Percentiles rank a stretch among this genome's conserved stretches.
phyloP scores from a whole-genome alignment of 2,113 vertebrate species.

The Vidua macroura region DNA sequence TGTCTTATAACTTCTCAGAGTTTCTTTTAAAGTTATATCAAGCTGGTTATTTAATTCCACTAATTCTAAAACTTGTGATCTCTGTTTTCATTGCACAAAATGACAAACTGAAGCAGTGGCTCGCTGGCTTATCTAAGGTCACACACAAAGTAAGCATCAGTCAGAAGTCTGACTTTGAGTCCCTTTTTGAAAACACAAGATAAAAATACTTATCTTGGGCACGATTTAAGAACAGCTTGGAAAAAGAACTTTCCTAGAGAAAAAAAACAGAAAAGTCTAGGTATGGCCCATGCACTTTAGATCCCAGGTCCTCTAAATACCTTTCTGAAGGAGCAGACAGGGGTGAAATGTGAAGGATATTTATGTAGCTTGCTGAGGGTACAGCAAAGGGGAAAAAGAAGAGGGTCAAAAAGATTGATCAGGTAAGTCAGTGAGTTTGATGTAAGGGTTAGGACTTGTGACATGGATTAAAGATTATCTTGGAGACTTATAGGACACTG shows the following conservation, averaged over 20 bases:
- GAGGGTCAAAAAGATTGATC: conserved; percentile 22
- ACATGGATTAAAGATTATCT: conserved; percentile 52
- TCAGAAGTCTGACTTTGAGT: background rate
- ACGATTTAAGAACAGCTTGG: background rate
- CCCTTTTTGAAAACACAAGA: background rate
- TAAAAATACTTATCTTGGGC: background rate
- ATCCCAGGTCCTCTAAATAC: background rate
- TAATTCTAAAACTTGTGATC: background rate
- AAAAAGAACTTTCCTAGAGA: background rate
- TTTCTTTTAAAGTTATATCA: background rate
- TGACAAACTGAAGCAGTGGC: background rate
- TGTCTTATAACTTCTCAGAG: background rate
- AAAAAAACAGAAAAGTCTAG: background rate
- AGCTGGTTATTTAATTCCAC: background rate
- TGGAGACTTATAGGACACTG: background rate
- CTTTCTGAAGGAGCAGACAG: background rate
- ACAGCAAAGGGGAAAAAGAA: background rate
- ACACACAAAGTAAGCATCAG: background rate
- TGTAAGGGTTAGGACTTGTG: background rate
- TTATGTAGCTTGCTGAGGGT: conserved; percentile 2
- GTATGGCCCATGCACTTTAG: background rate
- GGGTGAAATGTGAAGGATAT: background rate
- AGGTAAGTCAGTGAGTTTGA: background rate
- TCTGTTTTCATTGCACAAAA: background rate
- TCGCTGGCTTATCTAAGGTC: background rate